phyloP scores from a whole-genome alignment of 2,113 vertebrate species.

The Clarias gariepinus region DNA sequence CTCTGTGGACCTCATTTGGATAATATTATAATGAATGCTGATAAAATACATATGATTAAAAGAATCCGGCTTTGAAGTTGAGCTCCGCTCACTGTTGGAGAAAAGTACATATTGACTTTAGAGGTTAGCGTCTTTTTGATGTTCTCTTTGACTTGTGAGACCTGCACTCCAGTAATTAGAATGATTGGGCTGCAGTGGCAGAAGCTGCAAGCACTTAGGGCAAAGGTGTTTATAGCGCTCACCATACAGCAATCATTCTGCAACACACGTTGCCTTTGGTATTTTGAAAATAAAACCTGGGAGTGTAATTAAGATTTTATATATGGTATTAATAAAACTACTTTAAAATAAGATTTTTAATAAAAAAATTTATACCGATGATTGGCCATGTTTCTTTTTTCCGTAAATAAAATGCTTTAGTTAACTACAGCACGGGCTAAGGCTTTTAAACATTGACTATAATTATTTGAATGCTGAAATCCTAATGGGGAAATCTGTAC shows the following conservation, averaged over 20 bases:
- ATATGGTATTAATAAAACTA: no score
- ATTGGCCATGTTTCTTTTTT: neutral
- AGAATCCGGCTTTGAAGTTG: conserved; percentile 61
- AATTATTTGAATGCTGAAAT: neutral
- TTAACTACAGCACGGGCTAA: neutral
- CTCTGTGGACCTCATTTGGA: conserved; percentile 63
- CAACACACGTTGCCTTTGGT: neutral
- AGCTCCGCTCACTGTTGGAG: conserved; percentile 60
- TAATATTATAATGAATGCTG: conserved; percentile 67
- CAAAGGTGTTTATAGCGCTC: conserved; percentile 49
- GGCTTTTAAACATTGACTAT: neutral
- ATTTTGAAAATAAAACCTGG: neutral
- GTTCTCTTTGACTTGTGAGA: conserved; percentile 64
- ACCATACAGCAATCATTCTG: conserved; percentile 5
- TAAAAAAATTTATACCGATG: no score
- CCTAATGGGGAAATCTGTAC: conserved; percentile 10
- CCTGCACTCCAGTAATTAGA: conserved; percentile 59
- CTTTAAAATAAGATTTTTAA: no score
- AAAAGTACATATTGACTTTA: conserved; percentile 68
- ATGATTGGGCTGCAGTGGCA: conserved; percentile 44
- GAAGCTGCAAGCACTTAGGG: conserved; percentile 48
- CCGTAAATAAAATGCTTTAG: neutral
- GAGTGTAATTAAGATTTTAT: neutral
- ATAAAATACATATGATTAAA: conserved; percentile 67
- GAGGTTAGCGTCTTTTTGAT: conserved; percentile 67